Evolutionary conservation across 2,113 vertebrate genomes (phyloP).

Genomic region (Corythoichthys intestinalis): DNA sequence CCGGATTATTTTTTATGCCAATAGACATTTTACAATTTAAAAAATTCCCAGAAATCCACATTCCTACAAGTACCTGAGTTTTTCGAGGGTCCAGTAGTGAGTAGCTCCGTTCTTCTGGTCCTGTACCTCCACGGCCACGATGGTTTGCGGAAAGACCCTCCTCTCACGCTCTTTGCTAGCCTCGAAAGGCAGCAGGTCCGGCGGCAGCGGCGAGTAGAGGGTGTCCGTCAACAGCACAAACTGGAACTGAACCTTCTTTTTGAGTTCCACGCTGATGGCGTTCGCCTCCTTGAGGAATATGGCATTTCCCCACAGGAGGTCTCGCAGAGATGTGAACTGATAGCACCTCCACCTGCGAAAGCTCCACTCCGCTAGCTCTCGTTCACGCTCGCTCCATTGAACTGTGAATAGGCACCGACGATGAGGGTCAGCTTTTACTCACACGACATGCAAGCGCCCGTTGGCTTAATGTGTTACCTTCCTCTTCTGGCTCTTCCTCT

Average conservation of each 20-base stretch:
- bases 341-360: conserved; percentile 96
- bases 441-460: not conserved
- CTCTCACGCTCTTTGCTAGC: conserved; percentile 82
- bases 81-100: conserved; percentile 96
- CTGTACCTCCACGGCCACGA: conserved; percentile 94
- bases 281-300: conserved; percentile 98
- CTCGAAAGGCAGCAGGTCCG: conserved; percentile 85
- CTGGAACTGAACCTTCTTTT: conserved; percentile 99
- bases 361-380: conserved; percentile 88
- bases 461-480: conserved; percentile 74
- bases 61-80: conserved; percentile 79
- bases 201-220: conserved; percentile 89
- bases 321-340: conserved; percentile 95
- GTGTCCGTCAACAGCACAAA: conserved; percentile 95
- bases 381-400: conserved; percentile 88
- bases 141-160: conserved; percentile 87
- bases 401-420: conserved; percentile 67
- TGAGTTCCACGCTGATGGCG: conserved; percentile 94
- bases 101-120: conserved; percentile 97
- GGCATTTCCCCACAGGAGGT: conserved; percentile 93
- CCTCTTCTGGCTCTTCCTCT: conserved; percentile 90
- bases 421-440: not conserved
- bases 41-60: not conserved
- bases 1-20: too few relatives aligned
- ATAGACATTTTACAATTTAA: not conserved